A percentile compares a stretch with the other conserved stretches of the same genome.
Conservation (phyloP, 2,888 invertebrate genomes). For the Leptothorax acervorum region DNA sequence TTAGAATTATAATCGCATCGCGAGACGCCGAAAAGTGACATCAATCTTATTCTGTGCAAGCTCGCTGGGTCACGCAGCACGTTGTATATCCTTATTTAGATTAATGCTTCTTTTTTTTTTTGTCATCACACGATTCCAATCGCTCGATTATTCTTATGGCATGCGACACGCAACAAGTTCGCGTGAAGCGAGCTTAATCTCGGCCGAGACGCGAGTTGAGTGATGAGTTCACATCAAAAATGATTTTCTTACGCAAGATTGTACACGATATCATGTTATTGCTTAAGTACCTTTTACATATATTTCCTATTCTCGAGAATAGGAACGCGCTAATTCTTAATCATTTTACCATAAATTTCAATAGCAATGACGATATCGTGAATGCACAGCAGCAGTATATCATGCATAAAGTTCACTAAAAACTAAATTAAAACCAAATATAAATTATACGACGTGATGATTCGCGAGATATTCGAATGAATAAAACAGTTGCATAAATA, state of each 20-base stretch:
- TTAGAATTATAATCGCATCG: slow-evolving; percentile 19
- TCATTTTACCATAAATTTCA: neutral
- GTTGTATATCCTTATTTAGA: slow-evolving; percentile 33
- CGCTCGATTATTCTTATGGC: slow-evolving; percentile 61
- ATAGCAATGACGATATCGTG: neutral
- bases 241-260: slow-evolving; percentile 36
- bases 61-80: neutral
- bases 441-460: slow-evolving; percentile 9
- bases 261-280: neutral
- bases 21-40: slow-evolving; percentile 35
- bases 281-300: neutral
- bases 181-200: slow-evolving; percentile 63
- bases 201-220: slow-evolving; percentile 7
- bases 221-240: slow-evolving; percentile 33
- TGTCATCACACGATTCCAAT: neutral
- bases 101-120: slow-evolving; percentile 24
- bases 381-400: neutral
- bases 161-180: slow-evolving; percentile 72
- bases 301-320: neutral
- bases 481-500: neutral
- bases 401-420: neutral
- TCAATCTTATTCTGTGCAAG: slow-evolving; percentile 32
- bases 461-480: neutral
- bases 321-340: neutral
- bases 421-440: slow-evolving; percentile 20